Percentiles rank a stretch among this genome's conserved stretches.
Evolutionary conservation across 1,140 invertebrate genomes (phyloP).

Genomic region (Aphelenchoides fujianensis): DNA sequence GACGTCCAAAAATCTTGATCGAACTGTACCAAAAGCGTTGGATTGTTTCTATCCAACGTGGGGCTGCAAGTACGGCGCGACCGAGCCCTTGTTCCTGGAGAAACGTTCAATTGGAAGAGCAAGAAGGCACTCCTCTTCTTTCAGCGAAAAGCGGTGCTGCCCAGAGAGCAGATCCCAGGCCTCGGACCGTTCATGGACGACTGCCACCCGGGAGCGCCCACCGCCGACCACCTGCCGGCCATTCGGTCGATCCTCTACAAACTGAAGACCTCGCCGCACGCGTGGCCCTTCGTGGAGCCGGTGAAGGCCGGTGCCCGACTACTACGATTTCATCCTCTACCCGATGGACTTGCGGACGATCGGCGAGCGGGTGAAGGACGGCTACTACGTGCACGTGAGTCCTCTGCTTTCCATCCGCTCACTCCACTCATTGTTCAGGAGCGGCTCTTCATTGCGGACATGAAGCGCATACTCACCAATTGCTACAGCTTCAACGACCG

Average conservation of each 20-base stretch:
- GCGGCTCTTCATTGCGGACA: conserved; percentile 56
- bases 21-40: conserved; percentile 38
- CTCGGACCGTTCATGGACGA: conserved; percentile 33
- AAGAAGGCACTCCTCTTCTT: conserved; percentile 18
- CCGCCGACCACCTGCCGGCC: conserved; percentile 18
- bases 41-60: conserved; percentile 39
- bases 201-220: background rate
- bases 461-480: conserved; percentile 56
- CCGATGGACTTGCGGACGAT: conserved; percentile 74
- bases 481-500: conserved; percentile 57
- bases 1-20: conserved; percentile 38
- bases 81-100: conserved; percentile 45
- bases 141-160: conserved; percentile 59
- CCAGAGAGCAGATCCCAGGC: conserved; percentile 47
- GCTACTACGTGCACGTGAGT: conserved; percentile 57
- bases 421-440: conserved; percentile 40
- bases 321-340: conserved; percentile 95
- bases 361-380: conserved; percentile 40
- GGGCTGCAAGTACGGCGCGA: conserved; percentile 47
- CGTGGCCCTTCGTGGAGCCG: conserved; percentile 90
- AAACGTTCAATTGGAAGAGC: too few relatives aligned
- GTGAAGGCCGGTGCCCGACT: conserved; percentile 90
- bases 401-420: conserved; percentile 6
- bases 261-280: conserved; percentile 68
- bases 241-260: conserved; percentile 71